Base-by-base conservation (phyloP, 2,888 invertebrate species). In the Pristionchus exspectatus region DNA sequence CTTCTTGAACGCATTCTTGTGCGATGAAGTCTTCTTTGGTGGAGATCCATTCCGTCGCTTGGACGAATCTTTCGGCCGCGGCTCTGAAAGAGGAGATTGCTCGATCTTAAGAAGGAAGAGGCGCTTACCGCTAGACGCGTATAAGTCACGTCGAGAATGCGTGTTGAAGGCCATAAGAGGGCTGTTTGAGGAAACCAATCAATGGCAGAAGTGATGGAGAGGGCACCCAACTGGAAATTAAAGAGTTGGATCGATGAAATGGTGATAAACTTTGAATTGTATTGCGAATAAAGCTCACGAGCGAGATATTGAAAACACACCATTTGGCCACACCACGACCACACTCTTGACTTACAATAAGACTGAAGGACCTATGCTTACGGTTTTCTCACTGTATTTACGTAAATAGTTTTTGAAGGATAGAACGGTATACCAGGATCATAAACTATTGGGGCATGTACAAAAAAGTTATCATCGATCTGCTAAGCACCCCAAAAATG, bases 91-190 rank as follows among this genome's bases (percentile, higher is more conserved):
- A 9, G n/a, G 16, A 14, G 12, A 5, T n/a, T 50, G 27, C 54
- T 81, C 33, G 50, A 27, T 81, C 38, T n/a, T 12, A 54, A 54
- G n/a, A 12, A 27, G 12, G 38, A 12, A 16, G 2, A 4, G 14
- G 50, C 0, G 0, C 81, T 50, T 14, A 81, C 81, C 81, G 18
- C 50, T 50, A 5, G 81, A 16, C 50, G 81, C 81, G 27, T 81
- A 81, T 14, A 81, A 54, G 50, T 81, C 81, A 10, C 81, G 81
- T 27, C 81, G 81, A 50, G 81, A 24, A 54, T 54, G 24, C 54
- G 81, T 50, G n/a, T 50, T 21, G 9, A 54, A 54, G 81, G 81
- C 81, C 81, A 81, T 81, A 14, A 2, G 24, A 10, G 1, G 18
- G 27, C n/a, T 21, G 7, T 14, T 27, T 24, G 18, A 16, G 50